Conservation (phyloP, 2,113 vertebrate genomes). For the Eretmochelys imbricata region DNA sequence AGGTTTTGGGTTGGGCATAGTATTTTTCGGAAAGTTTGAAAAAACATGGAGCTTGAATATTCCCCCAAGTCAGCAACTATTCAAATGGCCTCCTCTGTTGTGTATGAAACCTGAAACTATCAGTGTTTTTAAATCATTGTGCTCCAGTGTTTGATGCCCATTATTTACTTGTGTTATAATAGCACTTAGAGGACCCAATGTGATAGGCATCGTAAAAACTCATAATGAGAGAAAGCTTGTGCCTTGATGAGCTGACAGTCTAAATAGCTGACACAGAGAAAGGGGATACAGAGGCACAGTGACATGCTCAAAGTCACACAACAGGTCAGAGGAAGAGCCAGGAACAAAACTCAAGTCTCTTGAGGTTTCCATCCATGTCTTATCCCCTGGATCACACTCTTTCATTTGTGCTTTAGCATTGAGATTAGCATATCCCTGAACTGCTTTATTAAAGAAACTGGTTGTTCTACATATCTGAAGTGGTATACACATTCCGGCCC, state of each 20-base stretch:
- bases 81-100: neutral
- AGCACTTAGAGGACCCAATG: neutral
- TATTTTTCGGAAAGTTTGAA: neutral
- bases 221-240: neutral
- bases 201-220: neutral
- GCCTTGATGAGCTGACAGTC: neutral
- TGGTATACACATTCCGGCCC: neutral
- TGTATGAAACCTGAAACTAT: neutral
- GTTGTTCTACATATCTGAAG: neutral
- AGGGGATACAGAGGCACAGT: neutral
- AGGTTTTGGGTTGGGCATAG: neutral
- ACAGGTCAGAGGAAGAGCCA: neutral
- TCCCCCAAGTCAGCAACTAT: neutral
- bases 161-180: neutral
- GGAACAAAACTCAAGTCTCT: neutral
- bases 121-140: neutral
- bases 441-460: neutral
- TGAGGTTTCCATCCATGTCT: rapidly evolving
- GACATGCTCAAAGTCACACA: rapidly evolving
- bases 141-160: neutral
- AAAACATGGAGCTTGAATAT: neutral
- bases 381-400: neutral
- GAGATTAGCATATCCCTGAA: neutral
- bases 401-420: neutral
- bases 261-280: neutral